A percentile compares a stretch with the other conserved stretches of the same genome.
Conservation (phyloP, 2,888 invertebrate species). For the Erebia ligea region DNA sequence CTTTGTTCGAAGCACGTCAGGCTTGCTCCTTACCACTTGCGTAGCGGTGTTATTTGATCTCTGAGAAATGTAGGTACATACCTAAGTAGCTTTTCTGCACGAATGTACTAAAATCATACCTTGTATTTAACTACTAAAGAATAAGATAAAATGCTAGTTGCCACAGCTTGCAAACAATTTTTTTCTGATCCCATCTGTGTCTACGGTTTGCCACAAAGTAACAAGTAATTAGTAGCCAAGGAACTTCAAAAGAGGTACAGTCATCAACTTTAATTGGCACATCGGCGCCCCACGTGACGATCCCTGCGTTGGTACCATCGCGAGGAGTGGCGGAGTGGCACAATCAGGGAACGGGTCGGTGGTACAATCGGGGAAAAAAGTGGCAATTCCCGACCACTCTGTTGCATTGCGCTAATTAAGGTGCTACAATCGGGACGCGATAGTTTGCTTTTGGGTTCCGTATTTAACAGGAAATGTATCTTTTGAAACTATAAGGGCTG, state of each 20-base stretch:
- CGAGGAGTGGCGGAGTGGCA: constrained; percentile 40
- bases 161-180: background rate
- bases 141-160: background rate
- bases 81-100: no score
- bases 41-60: no score
- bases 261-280: constrained; percentile 59
- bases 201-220: constrained; percentile 23
- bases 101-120: background rate
- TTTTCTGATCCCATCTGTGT: background rate
- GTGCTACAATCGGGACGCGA: constrained; percentile 54
- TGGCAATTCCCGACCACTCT: constrained; percentile 65
- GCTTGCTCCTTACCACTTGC: no score
- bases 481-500: background rate
- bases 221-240: constrained; percentile 50
- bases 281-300: constrained; percentile 52
- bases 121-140: background rate
- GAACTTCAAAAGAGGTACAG: constrained; percentile 42
- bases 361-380: constrained; percentile 56
- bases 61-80: no score
- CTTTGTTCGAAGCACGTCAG: no score
- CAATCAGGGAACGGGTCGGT: constrained; percentile 35
- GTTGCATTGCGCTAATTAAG: constrained; percentile 67
- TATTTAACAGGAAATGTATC: no score
- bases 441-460: constrained; percentile 47
- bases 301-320: constrained; percentile 42